Base-by-base conservation (phyloP, 2,888 invertebrate genomes). In the Acanthoscelides obtectus region DNA sequence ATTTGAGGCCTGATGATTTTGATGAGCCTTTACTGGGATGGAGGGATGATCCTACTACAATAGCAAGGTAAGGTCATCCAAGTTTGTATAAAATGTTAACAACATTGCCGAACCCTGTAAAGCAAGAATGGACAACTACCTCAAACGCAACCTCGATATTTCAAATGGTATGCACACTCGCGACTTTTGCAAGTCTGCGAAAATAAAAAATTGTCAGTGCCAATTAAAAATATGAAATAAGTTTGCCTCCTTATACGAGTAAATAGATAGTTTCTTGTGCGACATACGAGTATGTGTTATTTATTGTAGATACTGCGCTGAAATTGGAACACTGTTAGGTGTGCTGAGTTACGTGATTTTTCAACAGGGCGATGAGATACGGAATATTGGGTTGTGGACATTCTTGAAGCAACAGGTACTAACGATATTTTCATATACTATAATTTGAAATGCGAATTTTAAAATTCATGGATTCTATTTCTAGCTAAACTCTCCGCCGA, bases 281-380 rank as follows among this genome's bases (percentile, higher is more conserved):
- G n/a, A n/a, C n/a, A n/a, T n/a, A n/a, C n/a, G n/a, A n/a, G n/a
- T n/a, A n/a, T n/a, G n/a, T n/a, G n/a, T 17, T n/a, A n/a, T n/a
- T n/a, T 71, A 71, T 75, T 79, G 68, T 75, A 84, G 97, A 22
- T 90, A 94, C 80, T 90, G 91, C 20, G 92, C 93, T 79, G 99
- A 99, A 87, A 86, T 95, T 72, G 92, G 94, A 3, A 96, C 97
- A 0, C 90, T 97, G 71, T 83, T 92, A 2, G 95, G 96, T 20
- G 97, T 98, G 6, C 84, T 97, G 2, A 92, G 93, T 80, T 98
- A 96, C 82, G 91, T 98, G 4, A 88, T 97, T 73, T 88, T 97
- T 74, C 98, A 98, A 84, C 96, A 98, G 84, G 94, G 97, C 0
- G 95, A 95, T 79, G 99, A 99, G 87, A 92, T 99, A 72, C 92